A percentile compares a stretch with the other conserved stretches of the same genome.
These are phyloP conservation scores for Coptotermes formosanus DNA, from an alignment of 1,140 invertebrate species.

Conservation along the genomic window DNA sequence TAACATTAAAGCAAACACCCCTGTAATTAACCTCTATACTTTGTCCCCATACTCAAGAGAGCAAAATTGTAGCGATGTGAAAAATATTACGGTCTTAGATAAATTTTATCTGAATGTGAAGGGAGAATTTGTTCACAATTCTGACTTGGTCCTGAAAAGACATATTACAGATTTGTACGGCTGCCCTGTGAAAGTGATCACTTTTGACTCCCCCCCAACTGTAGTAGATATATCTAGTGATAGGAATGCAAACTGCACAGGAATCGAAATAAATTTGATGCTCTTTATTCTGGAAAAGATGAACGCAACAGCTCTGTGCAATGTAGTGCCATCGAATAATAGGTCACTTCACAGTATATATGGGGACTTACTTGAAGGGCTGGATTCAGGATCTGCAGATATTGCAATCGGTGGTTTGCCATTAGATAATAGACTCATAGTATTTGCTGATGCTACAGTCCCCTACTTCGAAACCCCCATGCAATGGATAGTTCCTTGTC, in stretches of 20 bases:
- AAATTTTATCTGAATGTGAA: neutral
- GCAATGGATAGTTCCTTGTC: neutral
- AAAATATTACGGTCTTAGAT: neutral
- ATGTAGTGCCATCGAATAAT: neutral
- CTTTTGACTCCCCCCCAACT: neutral
- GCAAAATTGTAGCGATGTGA: neutral
- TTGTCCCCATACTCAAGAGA: neutral
- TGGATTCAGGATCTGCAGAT: neutral
- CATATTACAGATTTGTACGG: neutral
- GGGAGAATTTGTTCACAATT: neutral
- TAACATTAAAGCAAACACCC: neutral
- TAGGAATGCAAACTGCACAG: neutral
- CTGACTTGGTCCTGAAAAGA: neutral
- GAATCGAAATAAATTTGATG: neutral
- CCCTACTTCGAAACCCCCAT: neutral
- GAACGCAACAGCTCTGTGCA: neutral
- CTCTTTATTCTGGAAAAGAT: neutral
- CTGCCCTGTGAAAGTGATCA: neutral
- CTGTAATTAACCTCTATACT: neutral
- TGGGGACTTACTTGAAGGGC: neutral
- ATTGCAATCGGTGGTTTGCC: neutral
- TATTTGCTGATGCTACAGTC: neutral
- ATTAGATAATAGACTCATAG: neutral
- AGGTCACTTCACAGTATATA: too few relatives aligned
- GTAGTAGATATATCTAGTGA: neutral